Evolutionary conservation across 2,797 vertebrate genomes (phyloP), one percentile per base, ranked within the genome.

Genomic region (Octomys mimax): DNA sequence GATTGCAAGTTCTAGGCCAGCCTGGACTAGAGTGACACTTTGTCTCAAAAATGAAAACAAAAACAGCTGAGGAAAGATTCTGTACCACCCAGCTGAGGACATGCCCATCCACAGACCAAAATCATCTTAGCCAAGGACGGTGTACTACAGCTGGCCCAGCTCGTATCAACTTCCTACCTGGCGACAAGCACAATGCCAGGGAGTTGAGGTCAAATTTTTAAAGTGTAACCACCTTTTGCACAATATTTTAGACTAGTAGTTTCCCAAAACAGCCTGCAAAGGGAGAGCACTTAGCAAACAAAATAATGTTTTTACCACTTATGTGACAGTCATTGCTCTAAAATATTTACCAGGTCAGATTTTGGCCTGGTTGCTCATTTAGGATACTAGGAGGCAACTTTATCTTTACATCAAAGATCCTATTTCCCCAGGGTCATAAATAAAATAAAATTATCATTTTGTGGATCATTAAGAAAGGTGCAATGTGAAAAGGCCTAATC

Each of bases 261-360:
- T 94, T 93, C 77, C 80, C 7, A 8, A 94, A 91, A 57, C 21
- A 62, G n/a, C 75, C 36, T 96, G 80, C 78, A 59, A 92, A 81
- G 24, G 33, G 26, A 49, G 33, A 39, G 12, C 36, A 13, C 71
- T 92, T 83, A 87, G 71, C 64, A 83, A 89, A 78, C 42, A 61
- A 83, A 84, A 52, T 33, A 83, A 61, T 31, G 46, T 73, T 83
- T 3, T 14, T n/a, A 11, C 52, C 21, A 14, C 14, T 75, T 22
- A 42, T 21, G 11, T 46, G 49, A 36, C 26, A 22, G 11, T 42
- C 52, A 49, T 26, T 70, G 64, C 42, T n/a, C 87, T 49, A 10
- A 2, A 57, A 9, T 61, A 36, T 73, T 77, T 66, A 49, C 26
- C 64, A 85, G 39, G 46, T 59, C 79, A 84, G 64, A 68, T 62